These are phyloP conservation scores for Boloria euphrosyne DNA, from an alignment of 2,888 invertebrate species.

Conservation along the genomic window DNA sequence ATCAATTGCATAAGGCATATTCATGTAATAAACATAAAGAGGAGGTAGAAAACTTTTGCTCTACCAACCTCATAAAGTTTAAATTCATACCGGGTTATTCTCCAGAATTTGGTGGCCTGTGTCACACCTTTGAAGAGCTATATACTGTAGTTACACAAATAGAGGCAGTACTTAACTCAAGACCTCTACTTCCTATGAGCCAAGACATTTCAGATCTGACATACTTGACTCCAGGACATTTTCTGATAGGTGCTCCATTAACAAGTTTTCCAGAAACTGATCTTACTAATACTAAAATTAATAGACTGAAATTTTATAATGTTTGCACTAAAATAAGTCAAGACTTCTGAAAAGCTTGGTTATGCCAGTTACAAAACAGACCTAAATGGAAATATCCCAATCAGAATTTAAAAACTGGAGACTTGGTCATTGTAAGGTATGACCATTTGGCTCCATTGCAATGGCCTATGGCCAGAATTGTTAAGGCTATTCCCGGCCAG, in stretches of 20 bases:
- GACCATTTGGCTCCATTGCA: constrained; percentile 18
- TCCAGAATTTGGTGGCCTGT: constrained; percentile 38
- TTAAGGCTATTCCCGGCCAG: constrained; percentile 23
- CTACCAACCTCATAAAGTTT: constrained; percentile 32
- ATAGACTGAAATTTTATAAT: not conserved
- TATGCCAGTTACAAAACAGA: constrained; percentile 33
- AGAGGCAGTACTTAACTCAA: not conserved
- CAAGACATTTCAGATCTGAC: not conserved
- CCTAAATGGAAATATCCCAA: constrained; percentile 29
- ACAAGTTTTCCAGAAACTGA: not conserved
- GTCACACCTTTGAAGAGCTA: not conserved
- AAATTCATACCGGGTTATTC: constrained; percentile 36
- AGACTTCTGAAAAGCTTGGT: constrained; percentile 39
- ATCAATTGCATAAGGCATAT: constrained; percentile 27
- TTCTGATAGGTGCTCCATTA: not conserved
- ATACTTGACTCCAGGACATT: not conserved
- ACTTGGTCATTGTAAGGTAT: constrained; percentile 24
- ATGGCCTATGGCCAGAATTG: constrained; percentile 32
- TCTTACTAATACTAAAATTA: not conserved
- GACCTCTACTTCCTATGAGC: not conserved
- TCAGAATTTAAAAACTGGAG: constrained; percentile 33
- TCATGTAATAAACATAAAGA: constrained; percentile 23
- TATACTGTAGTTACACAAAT: too few species aligned
- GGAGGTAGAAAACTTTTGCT: constrained; percentile 7
- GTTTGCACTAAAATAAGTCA: constrained; percentile 15